These are phyloP conservation scores for Callopanchax toddi DNA, from an alignment of 2,113 vertebrate species.

Conservation along the genomic window DNA sequence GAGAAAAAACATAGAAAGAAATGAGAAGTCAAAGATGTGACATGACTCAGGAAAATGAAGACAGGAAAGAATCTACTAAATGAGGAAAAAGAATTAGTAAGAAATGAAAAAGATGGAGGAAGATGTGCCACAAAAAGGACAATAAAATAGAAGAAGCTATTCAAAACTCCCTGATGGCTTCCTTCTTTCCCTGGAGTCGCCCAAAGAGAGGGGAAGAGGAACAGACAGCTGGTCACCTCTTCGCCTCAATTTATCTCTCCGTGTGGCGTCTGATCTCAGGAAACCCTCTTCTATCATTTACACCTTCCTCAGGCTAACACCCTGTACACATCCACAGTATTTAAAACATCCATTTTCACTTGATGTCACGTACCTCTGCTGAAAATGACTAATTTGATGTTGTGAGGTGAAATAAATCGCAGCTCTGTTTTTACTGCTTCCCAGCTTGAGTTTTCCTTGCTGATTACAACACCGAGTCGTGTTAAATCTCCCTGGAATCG, in stretches of 20 bases:
- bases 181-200: neutral
- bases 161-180: conserved; percentile 12
- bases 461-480: conserved; percentile 33
- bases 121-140: neutral
- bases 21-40: neutral
- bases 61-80: neutral
- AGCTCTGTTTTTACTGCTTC: neutral
- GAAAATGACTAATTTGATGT: conserved; percentile 48
- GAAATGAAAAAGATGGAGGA: neutral
- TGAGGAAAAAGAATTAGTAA: neutral
- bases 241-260: conserved; percentile 53
- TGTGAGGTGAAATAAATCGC: conserved; percentile 40
- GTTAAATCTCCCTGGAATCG: conserved; percentile 55
- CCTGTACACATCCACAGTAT: conserved; percentile 9
- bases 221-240: conserved; percentile 55
- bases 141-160: conserved; percentile 6
- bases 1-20: too few relatives aligned
- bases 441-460: conserved; percentile 40
- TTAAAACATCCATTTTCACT: conserved; percentile 46
- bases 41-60: neutral
- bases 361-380: conserved; percentile 6
- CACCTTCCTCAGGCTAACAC: conserved; percentile 44
- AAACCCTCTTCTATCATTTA: conserved; percentile 51
- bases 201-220: conserved; percentile 13
- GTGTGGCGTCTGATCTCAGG: conserved; percentile 46